These are phyloP conservation scores for Agelastica alni DNA, from an alignment of 2,888 invertebrate genomes.

Conservation along the genomic window DNA sequence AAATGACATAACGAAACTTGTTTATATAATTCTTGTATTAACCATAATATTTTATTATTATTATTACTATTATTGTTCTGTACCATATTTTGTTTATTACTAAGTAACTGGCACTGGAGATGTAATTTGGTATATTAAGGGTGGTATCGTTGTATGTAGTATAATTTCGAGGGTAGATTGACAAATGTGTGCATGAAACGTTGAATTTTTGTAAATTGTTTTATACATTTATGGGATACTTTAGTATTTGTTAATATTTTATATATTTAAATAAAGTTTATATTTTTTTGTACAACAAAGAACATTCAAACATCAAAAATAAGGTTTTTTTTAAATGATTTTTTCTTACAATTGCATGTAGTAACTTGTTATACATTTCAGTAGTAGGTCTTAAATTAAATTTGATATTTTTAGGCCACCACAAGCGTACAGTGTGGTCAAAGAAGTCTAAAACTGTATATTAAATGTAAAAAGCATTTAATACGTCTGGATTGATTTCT, in stretches of 20 bases:
- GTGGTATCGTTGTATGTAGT: conserved; percentile 9
- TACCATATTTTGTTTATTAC: too few species aligned
- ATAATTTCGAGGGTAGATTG: not conserved
- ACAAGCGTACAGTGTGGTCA: conserved; percentile 29
- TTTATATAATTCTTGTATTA: too few species aligned
- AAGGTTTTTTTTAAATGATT: too few species aligned
- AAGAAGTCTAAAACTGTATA: not conserved
- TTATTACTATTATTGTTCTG: too few species aligned
- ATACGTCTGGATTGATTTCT: not conserved
- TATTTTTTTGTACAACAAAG: too few species aligned
- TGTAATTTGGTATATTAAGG: not conserved
- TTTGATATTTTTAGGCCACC: conserved; percentile 42
- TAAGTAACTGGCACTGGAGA: conserved; percentile 5
- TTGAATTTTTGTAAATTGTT: not conserved
- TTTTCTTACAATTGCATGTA: conserved; percentile 5
- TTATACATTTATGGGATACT: not conserved
- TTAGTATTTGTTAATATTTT: too few species aligned
- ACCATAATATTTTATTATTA: too few species aligned
- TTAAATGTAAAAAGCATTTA: conserved; percentile 2
- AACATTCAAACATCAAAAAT: too few species aligned
- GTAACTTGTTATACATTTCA: conserved; percentile 6
- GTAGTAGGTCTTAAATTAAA: conserved; percentile 12
- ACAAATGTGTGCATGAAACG: conserved; percentile 6
- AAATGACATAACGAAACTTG: too few species aligned
- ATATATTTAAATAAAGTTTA: too few species aligned